Base-by-base conservation (phyloP, 2,113 vertebrate species). In the Oreochromis tanganicae region DNA sequence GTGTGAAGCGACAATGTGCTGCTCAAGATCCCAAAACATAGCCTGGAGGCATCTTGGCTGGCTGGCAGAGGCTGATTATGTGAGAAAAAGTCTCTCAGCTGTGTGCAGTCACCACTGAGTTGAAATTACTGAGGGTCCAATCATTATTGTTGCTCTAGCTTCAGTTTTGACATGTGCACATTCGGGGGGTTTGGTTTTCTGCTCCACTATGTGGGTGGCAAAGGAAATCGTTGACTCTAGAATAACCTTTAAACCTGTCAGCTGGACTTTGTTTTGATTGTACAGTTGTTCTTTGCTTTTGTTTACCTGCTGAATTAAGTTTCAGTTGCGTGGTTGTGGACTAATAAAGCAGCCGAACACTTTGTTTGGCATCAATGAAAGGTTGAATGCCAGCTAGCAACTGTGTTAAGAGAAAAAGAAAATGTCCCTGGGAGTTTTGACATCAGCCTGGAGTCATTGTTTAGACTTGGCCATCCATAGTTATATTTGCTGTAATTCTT, bases 41-140 rank as follows among this genome's bases (percentile, higher is more conserved):
- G 85, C 87, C 86, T 36, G 71, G n/a, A 86, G 90, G 89, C 81
- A 59, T 90, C 89, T 88, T 71, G 73, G 87, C 85, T 71, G 50
- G 61, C 88, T 93, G 92, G 87, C 90, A 52, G 71, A 71, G 85
- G 89, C 79, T 89, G 91, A 85, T 94, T 78, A 87, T 91, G 88
- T 91, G 90, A 83, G 89, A 90, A 85, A 89, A 80, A 86, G 87
- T 90, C 85, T 82, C 80, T 89, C 81, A 86, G 91, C 90, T 91
- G 73, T 78, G 73, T 78, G 59, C 36, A 85, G 83, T 79, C 86
- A 79, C 82, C 10, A 21, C 84, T 87, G 86, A 90, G 87, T 71
- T 63, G 55, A 87, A 80, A 87, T n/a, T 71, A 43, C 80, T 12
- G 43, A 87, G 86, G 48, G 88, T 89, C 87, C 81, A 87, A 34